phyloP scores from a whole-genome alignment of 2,113 vertebrate genomes.

The Grammomys dolichurus region DNA sequence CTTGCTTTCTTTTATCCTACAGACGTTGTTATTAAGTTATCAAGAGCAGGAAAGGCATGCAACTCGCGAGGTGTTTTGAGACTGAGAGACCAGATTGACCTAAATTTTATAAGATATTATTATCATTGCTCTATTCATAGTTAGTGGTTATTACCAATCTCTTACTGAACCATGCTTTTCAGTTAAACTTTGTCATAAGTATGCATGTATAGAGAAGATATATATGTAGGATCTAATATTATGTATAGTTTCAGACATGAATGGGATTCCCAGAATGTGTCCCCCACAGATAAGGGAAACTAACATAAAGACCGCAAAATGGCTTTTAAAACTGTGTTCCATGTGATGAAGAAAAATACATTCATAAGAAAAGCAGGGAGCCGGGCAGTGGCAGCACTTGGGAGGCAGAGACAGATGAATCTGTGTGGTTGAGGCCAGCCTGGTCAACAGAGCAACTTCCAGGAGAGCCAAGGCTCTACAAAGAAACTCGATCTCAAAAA shows the following conservation, averaged over 20 bases:
- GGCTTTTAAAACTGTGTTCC: not conserved
- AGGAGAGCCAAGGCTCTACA: not conserved
- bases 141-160: not conserved
- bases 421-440: not conserved
- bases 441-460: not conserved
- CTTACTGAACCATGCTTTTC: not conserved
- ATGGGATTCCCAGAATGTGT: not conserved
- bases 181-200: not conserved
- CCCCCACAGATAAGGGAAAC: not conserved
- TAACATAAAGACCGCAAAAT: not conserved
- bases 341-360: not conserved
- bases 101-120: not conserved
- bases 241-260: not conserved
- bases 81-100: not conserved
- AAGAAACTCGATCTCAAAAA: not conserved
- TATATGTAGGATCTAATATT: not conserved
- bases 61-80: not conserved
- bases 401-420: not conserved
- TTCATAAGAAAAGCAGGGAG: not conserved
- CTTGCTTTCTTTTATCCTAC: not conserved
- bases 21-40: not conserved
- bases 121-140: not conserved
- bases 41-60: not conserved
- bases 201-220: not conserved
- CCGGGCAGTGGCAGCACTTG: not conserved